Evolutionary conservation across 2,797 vertebrate species (phyloP).

Genomic region (Gila robusta): DNA sequence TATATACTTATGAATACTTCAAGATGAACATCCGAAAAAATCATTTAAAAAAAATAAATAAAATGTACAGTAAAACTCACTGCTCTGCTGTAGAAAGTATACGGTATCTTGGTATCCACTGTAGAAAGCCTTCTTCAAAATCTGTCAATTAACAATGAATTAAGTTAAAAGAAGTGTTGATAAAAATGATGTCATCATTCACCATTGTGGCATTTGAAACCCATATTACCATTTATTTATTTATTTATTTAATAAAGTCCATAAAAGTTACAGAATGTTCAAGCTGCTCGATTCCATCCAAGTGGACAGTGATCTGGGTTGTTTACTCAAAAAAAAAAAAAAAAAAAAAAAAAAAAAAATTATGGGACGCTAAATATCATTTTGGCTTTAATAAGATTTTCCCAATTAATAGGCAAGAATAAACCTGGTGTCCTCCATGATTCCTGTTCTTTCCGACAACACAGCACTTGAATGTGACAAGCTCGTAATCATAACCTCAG

Average conservation of each 20-base stretch:
- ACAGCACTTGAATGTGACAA: too few relatives aligned
- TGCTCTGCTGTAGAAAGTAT: slow-evolving; percentile 81
- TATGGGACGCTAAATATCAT: too few relatives aligned
- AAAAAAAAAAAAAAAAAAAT: too few relatives aligned
- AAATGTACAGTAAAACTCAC: slow-evolving; percentile 67
- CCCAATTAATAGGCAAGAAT: too few relatives aligned
- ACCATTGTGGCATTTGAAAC: background rate
- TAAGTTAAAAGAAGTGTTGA: background rate
- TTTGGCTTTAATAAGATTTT: too few relatives aligned
- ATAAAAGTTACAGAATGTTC: background rate
- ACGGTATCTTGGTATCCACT: slow-evolving; percentile 86
- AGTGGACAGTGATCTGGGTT: background rate
- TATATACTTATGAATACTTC: background rate
- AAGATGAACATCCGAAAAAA: background rate
- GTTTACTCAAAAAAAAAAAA: too few relatives aligned
- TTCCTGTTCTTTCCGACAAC: too few relatives aligned
- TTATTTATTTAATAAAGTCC: background rate
- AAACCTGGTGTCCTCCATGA: too few relatives aligned
- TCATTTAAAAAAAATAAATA: background rate
- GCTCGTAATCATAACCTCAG: too few relatives aligned
- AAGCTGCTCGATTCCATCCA: background rate
- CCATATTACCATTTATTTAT: background rate
- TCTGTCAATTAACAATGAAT: slow-evolving; percentile 71
- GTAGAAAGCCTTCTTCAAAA: slow-evolving; percentile 82
- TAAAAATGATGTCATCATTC: background rate